Base-by-base conservation (phyloP, 2,888 invertebrate genomes). In the Drosophila anceps region DNA sequence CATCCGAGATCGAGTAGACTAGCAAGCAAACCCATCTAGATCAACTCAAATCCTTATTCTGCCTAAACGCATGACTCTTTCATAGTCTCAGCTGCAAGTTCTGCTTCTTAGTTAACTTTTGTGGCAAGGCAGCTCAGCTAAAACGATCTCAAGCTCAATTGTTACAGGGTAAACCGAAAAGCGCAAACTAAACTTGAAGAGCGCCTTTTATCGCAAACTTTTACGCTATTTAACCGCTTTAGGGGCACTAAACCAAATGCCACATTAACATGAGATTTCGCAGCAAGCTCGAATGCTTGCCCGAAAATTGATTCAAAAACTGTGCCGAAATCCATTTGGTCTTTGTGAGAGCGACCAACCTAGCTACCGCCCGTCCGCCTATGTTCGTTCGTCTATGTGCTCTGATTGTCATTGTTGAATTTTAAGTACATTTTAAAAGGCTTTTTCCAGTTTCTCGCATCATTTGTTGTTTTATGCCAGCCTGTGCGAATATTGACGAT, bases 341-440 rank as follows among this genome's bases (percentile, higher is more conserved):
- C 60, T 55, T 57, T 62, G 51, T 59, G 15, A 31, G 20, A 20
- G 4, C 18, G 1, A n/a, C 4, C 46, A 1, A 4, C 4, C 35
- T 43, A 20, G 37, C 13, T 0, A 0, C 41, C 15, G 18, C 4
- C 7, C 15, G 12, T 3, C 27, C 9, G 13, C 15, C 29, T n/a
- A n/a, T n/a, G n/a, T n/a, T n/a, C n/a, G 8, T 39, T 12, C 15
- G 4, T 31, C 35, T 31, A 77, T 78, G 69, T 65, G 78, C 65
- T 77, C 73, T 69, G 85, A 75, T 74, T 86, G 88, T 77, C 88
- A 78, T 90, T 90, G 86, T 90, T 89, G 76, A 85, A 76, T 90
- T 90, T 85, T 88, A 86, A 90, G 90, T 88, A 88, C 86, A 83
- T 90, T 88, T 90, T 88, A 90, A 86, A 86, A 88, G 88, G 69